Evolutionary conservation across 2,113 vertebrate genomes (phyloP).

Genomic region (Semnopithecus entellus): DNA sequence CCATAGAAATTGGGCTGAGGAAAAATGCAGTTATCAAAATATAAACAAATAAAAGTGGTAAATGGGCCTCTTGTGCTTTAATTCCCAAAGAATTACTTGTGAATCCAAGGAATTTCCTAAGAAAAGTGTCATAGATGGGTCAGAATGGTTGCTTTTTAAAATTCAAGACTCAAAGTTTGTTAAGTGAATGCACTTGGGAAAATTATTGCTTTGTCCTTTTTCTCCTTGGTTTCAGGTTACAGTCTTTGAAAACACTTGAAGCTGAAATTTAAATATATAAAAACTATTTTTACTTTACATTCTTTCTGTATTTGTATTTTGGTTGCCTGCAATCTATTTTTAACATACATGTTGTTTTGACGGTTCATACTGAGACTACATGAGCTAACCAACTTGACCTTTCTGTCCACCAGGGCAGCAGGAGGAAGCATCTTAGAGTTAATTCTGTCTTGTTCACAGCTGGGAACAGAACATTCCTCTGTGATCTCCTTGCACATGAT

Average conservation of each 20-base stretch:
- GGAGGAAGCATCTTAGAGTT: constrained; percentile 88
- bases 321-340: constrained; percentile 79
- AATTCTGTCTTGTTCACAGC: constrained; percentile 89
- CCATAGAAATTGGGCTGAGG: constrained; percentile 80
- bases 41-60: constrained; percentile 78
- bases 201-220: constrained; percentile 14
- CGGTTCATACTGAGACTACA: constrained; percentile 75
- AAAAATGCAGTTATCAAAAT: constrained; percentile 81
- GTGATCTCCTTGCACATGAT: constrained; percentile 90
- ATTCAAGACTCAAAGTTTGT: constrained; percentile 44
- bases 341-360: constrained; percentile 84
- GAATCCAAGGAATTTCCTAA: constrained; percentile 73
- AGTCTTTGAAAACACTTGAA: constrained; percentile 55
- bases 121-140: constrained; percentile 69
- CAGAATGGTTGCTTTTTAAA: constrained; percentile 49
- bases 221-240: constrained; percentile 43
- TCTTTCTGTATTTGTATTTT: constrained; percentile 63
- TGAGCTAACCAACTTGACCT: constrained; percentile 90
- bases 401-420: constrained; percentile 84
- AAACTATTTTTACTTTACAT: constrained; percentile 66
- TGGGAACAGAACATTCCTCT: constrained; percentile 91
- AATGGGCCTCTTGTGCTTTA: constrained; percentile 52
- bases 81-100: constrained; percentile 67
- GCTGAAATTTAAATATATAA: constrained; percentile 59
- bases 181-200: constrained; percentile 54